Conservation (phyloP, 2,113 vertebrate species). For the Neolamprologus hecqui region DNA sequence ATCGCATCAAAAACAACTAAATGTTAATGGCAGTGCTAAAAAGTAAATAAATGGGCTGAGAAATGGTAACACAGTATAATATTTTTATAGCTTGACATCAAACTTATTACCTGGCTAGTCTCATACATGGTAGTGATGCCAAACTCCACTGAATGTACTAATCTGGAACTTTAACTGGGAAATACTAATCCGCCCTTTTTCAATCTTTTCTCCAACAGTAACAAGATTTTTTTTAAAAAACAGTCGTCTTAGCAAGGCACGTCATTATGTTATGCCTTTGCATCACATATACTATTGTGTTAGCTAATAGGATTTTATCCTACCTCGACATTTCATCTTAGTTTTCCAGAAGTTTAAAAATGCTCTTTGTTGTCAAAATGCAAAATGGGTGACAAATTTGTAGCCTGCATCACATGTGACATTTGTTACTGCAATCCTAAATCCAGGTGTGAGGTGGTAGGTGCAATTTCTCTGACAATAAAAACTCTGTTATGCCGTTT, state of each 20-base stretch:
- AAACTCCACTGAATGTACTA: neutral
- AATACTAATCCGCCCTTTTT: fast-evolving
- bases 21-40: neutral
- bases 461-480: neutral
- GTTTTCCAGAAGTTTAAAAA: neutral
- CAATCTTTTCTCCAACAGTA: neutral
- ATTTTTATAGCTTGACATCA: neutral
- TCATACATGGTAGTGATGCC: neutral
- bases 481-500: neutral
- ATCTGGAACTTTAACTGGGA: neutral
- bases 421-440: neutral
- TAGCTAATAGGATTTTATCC: neutral
- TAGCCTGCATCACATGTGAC: neutral
- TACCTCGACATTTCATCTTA: neutral
- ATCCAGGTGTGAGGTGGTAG: neutral
- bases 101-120: neutral
- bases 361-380: neutral
- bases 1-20: neutral
- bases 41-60: neutral
- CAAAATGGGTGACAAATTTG: neutral
- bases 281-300: neutral
- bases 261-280: fast-evolving
- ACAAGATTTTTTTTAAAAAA: neutral
- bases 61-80: neutral
- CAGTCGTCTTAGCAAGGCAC: neutral